These are phyloP conservation scores for Stenopsyche tienmushanensis DNA, from an alignment of 1,140 invertebrate genomes.

Conservation along the genomic window DNA sequence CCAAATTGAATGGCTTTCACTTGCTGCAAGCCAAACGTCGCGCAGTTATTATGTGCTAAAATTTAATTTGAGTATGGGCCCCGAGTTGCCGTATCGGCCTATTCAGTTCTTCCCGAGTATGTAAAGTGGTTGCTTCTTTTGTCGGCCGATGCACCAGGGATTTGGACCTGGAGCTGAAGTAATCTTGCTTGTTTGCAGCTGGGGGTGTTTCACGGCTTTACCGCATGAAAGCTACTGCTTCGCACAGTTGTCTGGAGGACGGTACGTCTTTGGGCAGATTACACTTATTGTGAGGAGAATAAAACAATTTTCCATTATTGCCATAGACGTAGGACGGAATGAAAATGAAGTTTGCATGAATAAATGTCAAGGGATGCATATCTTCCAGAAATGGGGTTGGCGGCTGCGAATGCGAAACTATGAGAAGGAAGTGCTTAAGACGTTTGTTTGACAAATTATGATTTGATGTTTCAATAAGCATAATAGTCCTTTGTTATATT, in stretches of 20 bases:
- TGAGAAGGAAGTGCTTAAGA: too few species aligned
- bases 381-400: too few species aligned
- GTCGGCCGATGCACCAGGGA: constrained; percentile 23
- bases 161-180: constrained; percentile 22
- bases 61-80: constrained; percentile 40
- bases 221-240: neutral
- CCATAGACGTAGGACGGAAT: neutral
- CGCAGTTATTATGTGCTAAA: constrained; percentile 39
- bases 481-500: too few species aligned
- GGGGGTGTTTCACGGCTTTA: neutral
- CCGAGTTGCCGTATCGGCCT: too few species aligned
- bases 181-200: constrained; percentile 13
- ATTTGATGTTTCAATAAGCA: too few species aligned
- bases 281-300: neutral
- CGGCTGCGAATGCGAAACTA: too few species aligned
- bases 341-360: neutral
- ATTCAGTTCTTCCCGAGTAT: neutral
- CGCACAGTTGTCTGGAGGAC: neutral
- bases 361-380: too few species aligned
- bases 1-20: constrained; percentile 27
- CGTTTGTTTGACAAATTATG: too few species aligned
- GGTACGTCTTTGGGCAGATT: neutral
- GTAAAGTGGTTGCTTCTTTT: constrained; percentile 9
- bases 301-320: neutral
- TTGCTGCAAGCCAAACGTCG: constrained; percentile 14